Evolutionary conservation across 1,140 invertebrate genomes (phyloP).

Genomic region (Limonius californicus): DNA sequence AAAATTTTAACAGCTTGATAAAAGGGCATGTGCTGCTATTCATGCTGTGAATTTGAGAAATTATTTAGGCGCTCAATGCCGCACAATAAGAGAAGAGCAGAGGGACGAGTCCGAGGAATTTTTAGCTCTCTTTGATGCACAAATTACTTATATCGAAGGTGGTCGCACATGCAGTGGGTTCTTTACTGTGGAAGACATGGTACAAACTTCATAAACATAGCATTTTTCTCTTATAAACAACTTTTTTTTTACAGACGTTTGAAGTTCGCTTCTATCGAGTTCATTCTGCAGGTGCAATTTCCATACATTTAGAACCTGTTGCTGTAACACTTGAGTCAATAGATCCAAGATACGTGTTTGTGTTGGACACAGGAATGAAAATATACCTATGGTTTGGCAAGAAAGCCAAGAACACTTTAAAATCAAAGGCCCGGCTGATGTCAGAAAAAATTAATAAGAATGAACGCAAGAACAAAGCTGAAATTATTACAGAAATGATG

Average conservation of each 20-base stretch:
- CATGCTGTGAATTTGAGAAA: slow-evolving; percentile 98
- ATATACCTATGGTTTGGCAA: slow-evolving; percentile 93
- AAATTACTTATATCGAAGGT: slow-evolving; percentile 95
- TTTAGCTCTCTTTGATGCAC: slow-evolving; percentile 84
- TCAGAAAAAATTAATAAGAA: slow-evolving; percentile 99
- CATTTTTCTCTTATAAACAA: too few relatives aligned
- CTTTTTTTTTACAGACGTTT: slow-evolving; percentile 60
- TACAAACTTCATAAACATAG: too few relatives aligned
- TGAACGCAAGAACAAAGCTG: slow-evolving; percentile 92
- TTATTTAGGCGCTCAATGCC: slow-evolving; percentile 88
- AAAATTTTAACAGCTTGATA: slow-evolving; percentile 71
- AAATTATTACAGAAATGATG: slow-evolving; percentile 82
- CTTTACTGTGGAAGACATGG: slow-evolving; percentile 92
- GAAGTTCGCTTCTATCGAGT: slow-evolving; percentile 84
- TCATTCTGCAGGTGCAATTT: slow-evolving; percentile 79
- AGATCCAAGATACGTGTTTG: slow-evolving; percentile 89
- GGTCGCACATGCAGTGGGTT: slow-evolving; percentile 95
- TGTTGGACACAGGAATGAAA: slow-evolving; percentile 82
- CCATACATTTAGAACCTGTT: slow-evolving; percentile 91
- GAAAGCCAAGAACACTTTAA: slow-evolving; percentile 90
- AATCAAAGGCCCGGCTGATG: slow-evolving; percentile 91
- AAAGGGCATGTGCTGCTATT: slow-evolving; percentile 97
- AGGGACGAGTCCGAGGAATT: slow-evolving; percentile 96
- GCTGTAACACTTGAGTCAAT: slow-evolving; percentile 64
- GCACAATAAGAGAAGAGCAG: slow-evolving; percentile 98